phyloP scores from a whole-genome alignment of 2,888 invertebrate genomes.

The Strigamia transsilvanica region DNA sequence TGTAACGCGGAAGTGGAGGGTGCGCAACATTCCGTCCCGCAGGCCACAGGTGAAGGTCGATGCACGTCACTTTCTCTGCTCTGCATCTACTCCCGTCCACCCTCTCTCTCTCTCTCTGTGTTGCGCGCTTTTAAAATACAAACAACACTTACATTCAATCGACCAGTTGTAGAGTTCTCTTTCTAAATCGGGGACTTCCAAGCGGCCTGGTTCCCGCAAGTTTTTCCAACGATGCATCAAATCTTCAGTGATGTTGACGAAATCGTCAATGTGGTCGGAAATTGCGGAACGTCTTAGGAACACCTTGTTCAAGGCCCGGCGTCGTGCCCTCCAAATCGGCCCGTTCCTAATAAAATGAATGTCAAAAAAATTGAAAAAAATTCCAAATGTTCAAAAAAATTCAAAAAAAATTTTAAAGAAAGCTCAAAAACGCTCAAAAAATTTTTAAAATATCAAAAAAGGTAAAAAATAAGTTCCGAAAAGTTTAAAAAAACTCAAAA shows the following conservation, averaged over 20 bases:
- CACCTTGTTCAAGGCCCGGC: conserved; percentile 77
- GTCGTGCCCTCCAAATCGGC: conserved; percentile 78
- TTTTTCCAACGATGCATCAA: conserved; percentile 69
- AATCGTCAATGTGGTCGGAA: conserved; percentile 70
- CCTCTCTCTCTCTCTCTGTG: no score
- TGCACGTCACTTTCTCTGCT: conserved; percentile 8
- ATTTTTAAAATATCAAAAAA: not conserved
- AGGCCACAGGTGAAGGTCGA: conserved; percentile 41
- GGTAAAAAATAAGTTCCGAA: conserved; percentile 74
- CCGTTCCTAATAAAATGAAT: conserved; percentile 70
- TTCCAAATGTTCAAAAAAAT: conserved; percentile 80
- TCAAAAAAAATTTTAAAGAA: no score
- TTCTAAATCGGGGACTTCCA: conserved; percentile 71
- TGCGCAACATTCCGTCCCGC: not conserved
- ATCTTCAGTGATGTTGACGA: conserved; percentile 68
- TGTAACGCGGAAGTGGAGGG: conserved; percentile 46
- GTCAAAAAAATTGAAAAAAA: not conserved
- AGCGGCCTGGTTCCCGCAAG: conserved; percentile 56
- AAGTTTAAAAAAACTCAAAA: no score
- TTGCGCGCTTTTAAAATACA: no score
- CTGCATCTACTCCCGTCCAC: not conserved
- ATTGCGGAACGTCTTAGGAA: conserved; percentile 73
- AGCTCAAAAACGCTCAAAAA: no score
- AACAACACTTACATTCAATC: conserved; percentile 75
- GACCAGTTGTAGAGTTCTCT: conserved; percentile 79